Evolutionary conservation across 2,888 invertebrate species (phyloP).

Genomic region (Meteorus cinctellus): DNA sequence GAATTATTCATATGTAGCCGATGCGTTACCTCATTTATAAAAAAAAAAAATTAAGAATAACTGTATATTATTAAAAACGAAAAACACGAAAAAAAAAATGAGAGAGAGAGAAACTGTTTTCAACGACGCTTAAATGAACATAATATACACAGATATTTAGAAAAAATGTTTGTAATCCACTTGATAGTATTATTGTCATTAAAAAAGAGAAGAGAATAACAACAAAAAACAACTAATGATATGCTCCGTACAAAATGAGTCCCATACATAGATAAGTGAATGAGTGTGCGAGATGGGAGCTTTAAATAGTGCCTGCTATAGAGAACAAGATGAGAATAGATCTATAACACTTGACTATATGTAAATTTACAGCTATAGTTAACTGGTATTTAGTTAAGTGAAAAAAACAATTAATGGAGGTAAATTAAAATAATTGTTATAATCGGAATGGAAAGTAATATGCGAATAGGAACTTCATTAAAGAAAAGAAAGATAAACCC

Average conservation of each 20-base stretch:
- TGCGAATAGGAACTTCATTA: conserved; percentile 15
- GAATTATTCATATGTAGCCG: conserved; percentile 47
- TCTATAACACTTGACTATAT: conserved; percentile 6
- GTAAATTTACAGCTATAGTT: conserved; percentile 18
- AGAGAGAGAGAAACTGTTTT: conserved; percentile 7
- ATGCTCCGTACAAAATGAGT: conserved; percentile 13
- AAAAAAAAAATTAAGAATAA: conserved; percentile 19
- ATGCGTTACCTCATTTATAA: conserved; percentile 45
- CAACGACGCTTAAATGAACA: conserved; percentile 23
- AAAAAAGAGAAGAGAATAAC: conserved; percentile 2
- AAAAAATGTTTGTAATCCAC: conserved; percentile 25
- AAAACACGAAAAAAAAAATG: conserved; percentile 16
- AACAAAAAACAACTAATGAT: neutral
- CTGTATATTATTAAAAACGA: neutral
- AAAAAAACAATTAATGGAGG: conserved; percentile 24
- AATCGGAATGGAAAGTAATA: conserved; percentile 16
- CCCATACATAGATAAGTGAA: conserved; percentile 34
- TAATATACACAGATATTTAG: conserved; percentile 26
- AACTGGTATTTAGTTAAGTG: conserved; percentile 6
- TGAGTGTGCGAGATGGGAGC: conserved; percentile 63
- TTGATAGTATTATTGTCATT: neutral
- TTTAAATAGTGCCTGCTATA: conserved; percentile 72
- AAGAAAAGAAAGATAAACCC: conserved; percentile 43
- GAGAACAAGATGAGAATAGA: conserved; percentile 38
- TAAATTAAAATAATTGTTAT: conserved; percentile 31